Conservation (phyloP, 2,113 vertebrate species). For the Trichechus manatus region DNA sequence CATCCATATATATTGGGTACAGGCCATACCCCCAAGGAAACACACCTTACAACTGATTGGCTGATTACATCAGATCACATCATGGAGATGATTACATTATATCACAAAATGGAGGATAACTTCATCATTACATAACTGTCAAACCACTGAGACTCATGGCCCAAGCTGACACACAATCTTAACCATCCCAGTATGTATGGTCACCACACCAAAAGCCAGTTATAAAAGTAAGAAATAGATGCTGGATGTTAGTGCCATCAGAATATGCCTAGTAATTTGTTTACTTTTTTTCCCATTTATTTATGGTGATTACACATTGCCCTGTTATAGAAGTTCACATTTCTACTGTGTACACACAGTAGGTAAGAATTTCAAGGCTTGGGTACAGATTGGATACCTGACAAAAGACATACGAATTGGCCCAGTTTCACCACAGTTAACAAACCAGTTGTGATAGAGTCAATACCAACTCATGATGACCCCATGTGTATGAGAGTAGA, state of each 20-base stretch:
- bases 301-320: not conserved
- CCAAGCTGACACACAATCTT: no score
- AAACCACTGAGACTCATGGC: no score
- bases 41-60: no score
- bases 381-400: not conserved
- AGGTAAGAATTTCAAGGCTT: not conserved
- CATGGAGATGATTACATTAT: no score
- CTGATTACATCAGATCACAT: no score
- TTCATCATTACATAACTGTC: no score
- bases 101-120: no score
- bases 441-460: no score
- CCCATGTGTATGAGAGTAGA: no score
- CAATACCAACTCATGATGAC: no score
- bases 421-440: not conserved
- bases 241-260: not conserved
- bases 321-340: not conserved
- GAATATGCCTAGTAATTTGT: not conserved
- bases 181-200: not conserved
- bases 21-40: no score
- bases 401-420: not conserved
- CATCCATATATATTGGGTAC: no score
- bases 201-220: not conserved
- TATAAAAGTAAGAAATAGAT: slow-evolving; percentile 11
- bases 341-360: not conserved
- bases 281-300: not conserved